Conservation (phyloP, 64 coral and sea anemone genomes). For the Montipora efflorescens region DNA sequence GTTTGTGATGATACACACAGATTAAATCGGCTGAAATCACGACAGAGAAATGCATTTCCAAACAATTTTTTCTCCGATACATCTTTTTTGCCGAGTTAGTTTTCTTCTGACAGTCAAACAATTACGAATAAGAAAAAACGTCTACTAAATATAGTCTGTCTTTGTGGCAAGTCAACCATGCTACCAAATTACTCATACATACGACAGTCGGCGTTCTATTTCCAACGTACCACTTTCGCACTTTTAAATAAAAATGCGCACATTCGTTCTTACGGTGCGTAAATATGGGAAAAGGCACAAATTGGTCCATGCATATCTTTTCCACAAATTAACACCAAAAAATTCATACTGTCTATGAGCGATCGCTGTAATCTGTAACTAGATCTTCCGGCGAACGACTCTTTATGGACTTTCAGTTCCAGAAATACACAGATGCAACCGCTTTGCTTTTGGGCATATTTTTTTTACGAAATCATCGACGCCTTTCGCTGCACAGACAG, state of each 20-base stretch:
- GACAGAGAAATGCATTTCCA: neutral
- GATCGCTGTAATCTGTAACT: conserved; percentile 26
- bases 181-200: neutral
- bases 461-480: neutral
- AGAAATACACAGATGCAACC: neutral
- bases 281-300: neutral
- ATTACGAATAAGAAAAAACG: neutral
- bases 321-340: neutral
- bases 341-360: conserved; percentile 2
- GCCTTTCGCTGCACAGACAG: neutral
- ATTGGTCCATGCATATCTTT: neutral
- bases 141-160: neutral
- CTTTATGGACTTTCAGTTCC: neutral
- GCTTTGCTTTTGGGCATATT: neutral
- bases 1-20: neutral
- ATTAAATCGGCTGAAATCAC: neutral
- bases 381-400: conserved; percentile 26
- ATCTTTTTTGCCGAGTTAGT: too few relatives aligned
- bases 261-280: too few relatives aligned
- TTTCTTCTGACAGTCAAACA: neutral
- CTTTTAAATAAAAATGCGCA: neutral
- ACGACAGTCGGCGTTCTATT: conserved; percentile 5
- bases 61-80: neutral
- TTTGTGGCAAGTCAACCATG: neutral
- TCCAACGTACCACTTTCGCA: neutral